phyloP scores from a whole-genome alignment of 2,797 vertebrate genomes.

The Poecilia velifera region DNA sequence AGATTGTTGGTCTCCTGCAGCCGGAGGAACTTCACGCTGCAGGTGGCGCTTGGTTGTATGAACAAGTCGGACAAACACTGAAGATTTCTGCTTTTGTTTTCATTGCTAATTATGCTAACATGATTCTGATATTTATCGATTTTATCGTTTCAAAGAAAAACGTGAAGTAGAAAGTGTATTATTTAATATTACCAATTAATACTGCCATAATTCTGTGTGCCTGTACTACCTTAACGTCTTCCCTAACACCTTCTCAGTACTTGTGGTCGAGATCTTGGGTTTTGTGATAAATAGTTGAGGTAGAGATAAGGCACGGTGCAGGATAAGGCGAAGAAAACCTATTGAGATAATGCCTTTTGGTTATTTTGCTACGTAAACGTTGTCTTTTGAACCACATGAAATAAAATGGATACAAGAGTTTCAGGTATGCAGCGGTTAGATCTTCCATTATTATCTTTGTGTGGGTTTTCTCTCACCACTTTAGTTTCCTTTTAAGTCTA shows the following conservation, averaged over 20 bases:
- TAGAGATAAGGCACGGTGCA: background rate
- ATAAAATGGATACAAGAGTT: background rate
- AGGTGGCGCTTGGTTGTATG: conserved; percentile 16
- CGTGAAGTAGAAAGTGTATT: background rate
- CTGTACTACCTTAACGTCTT: background rate
- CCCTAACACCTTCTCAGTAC: background rate
- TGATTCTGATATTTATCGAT: background rate
- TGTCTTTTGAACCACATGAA: background rate
- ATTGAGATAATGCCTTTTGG: background rate
- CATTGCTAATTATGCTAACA: background rate
- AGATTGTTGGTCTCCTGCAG: conserved; percentile 28
- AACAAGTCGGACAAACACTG: background rate
- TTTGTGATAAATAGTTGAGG: background rate
- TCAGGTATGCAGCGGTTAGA: background rate
- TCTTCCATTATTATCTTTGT: background rate
- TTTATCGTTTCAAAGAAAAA: background rate
- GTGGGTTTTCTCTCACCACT: background rate
- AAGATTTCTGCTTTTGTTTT: background rate
- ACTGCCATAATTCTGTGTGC: background rate
- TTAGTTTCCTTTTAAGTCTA: background rate
- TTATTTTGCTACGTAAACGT: background rate
- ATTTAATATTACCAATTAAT: background rate
- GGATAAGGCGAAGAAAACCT: background rate
- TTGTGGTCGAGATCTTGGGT: background rate
- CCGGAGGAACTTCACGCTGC: conserved; percentile 36